Evolutionary conservation across 2,113 vertebrate genomes (phyloP).

Genomic region (Thomomys bottae): DNA sequence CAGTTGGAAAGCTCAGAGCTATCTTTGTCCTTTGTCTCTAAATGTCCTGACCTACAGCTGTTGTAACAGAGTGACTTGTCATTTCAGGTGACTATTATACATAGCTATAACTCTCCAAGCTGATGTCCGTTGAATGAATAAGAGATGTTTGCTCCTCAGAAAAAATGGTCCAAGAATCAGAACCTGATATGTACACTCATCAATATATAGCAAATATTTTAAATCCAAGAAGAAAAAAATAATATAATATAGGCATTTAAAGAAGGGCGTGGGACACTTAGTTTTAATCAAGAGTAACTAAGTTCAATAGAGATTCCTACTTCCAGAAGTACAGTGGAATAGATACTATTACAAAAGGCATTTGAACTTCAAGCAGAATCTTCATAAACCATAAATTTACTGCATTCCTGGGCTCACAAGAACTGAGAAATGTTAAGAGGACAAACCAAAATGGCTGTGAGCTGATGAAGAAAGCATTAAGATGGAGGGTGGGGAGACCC

Average conservation of each 20-base stretch:
- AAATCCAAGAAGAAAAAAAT: conserved; percentile 33
- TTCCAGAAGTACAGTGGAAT: background rate
- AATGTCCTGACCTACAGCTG: background rate
- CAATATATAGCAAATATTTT: background rate
- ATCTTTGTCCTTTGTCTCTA: background rate
- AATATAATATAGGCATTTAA: background rate
- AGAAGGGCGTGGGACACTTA: background rate
- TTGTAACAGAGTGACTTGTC: background rate
- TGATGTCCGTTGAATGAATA: background rate
- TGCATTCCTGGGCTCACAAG: background rate
- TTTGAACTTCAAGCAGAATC: background rate
- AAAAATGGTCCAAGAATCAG: background rate
- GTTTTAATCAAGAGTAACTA: background rate
- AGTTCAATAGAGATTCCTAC: background rate
- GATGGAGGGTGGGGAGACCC: background rate
- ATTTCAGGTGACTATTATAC: background rate
- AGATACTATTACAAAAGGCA: no score
- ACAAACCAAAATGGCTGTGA: background rate
- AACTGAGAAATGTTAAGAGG: background rate
- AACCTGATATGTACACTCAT: background rate
- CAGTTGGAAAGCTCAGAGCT: background rate
- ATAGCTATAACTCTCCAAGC: background rate
- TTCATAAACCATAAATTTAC: background rate
- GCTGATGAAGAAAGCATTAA: background rate
- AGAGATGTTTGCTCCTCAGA: background rate